Evolutionary conservation across 2,797 vertebrate species (phyloP), one percentile per base, ranked within the genome.

Genomic region (Rhincodon typus): DNA sequence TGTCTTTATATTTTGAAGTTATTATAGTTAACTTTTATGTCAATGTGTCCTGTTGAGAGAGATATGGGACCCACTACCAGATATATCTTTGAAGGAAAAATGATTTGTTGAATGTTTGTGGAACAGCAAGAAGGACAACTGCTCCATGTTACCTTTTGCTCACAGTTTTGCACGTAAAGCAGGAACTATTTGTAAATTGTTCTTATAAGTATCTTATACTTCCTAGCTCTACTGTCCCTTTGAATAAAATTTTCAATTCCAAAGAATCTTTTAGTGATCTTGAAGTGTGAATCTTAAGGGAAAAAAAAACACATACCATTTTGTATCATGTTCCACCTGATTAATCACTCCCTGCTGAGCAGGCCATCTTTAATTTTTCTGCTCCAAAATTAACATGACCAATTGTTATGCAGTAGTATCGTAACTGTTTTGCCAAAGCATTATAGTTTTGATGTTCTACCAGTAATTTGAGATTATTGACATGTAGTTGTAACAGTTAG

Each of bases 71-170:
- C 87, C 86, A 12, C 53, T 57, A 62, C 42, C 34, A 25, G 19
- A 34, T 67, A 67, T 42, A 93, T 38, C 66, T 93, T 93, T 93
- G 90, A 42, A 93, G 19, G 34, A 93, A 67, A 77, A 91, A 91
- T 91, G 1, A n/a, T n/a, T 66, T 93, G 21, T 93, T 93, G 90
- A 93, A 93, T 67, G 62, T 67, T 50, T 62, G 30, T 90, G 53
- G 27, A 19, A 5, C 7, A 66, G 17, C 0, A 66, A 62, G 57
- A 67, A 91, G 66, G 17, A 42, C n/a, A 38, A 21, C 42, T 87
- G 79, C 38, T 84, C 42, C 13, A 19, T 67, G n/a, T 67, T 93
- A 67, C 19, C 34, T 57, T 25, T 25, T 10, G 53, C 84, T 46
- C 38, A 15, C 34, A 13, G 30, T 57, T 90, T 15, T 34, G 27